Percentiles rank a stretch among this genome's conserved stretches.
Evolutionary conservation across 1,140 invertebrate species (phyloP).

Genomic region (Brevipalpus yothersi): DNA sequence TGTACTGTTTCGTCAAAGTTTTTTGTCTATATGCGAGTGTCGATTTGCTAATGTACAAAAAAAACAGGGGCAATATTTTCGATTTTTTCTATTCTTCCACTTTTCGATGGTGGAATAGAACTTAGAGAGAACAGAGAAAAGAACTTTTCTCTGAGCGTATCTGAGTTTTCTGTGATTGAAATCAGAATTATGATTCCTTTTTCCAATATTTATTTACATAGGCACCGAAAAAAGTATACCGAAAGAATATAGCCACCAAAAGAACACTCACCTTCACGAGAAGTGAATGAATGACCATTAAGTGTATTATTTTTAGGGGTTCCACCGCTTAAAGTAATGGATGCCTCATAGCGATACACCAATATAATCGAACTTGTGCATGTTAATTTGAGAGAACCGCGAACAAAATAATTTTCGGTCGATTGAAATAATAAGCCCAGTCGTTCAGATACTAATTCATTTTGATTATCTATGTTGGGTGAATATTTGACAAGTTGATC

Average conservation of each 20-base stretch:
- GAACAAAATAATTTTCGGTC: neutral
- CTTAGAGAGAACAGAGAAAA: neutral
- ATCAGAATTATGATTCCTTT: neutral
- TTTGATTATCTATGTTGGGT: neutral
- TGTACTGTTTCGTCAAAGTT: too few species aligned
- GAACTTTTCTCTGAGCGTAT: neutral
- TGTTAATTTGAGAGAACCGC: neutral
- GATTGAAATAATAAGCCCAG: slow-evolving; percentile 1
- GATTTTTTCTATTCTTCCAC: too few species aligned
- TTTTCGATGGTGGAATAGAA: too few species aligned
- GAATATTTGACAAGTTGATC: neutral
- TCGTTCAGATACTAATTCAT: neutral
- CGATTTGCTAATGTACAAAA: too few species aligned
- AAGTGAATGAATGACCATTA: neutral
- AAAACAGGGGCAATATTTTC: too few species aligned
- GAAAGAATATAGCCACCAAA: neutral
- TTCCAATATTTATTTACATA: neutral
- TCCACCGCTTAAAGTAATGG: slow-evolving; percentile 1
- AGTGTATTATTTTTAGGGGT: neutral
- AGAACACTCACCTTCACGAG: neutral
- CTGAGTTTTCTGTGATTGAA: neutral
- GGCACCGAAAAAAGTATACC: neutral
- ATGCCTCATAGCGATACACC: slow-evolving; percentile 2
- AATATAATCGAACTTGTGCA: slow-evolving; percentile 1
- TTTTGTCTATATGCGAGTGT: too few species aligned